phyloP scores from a whole-genome alignment of 2,113 vertebrate species.

The Hiodon alosoides region DNA sequence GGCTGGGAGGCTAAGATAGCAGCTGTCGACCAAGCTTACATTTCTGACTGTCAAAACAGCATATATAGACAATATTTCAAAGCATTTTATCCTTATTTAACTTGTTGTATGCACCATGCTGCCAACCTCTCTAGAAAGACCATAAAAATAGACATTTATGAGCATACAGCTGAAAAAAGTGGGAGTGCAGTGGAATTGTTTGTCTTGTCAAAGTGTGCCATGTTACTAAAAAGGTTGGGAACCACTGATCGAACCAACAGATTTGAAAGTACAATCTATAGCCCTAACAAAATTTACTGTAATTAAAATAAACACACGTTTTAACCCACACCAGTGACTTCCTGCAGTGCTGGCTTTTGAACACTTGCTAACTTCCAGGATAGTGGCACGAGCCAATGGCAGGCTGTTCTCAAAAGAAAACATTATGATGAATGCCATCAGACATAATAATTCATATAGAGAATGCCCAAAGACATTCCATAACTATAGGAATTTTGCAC shows the following conservation, averaged over 20 bases:
- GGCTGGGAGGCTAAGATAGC: too few relatives aligned
- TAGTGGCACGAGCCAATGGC: constrained; percentile 11
- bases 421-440: constrained; percentile 34
- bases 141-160: too few relatives aligned
- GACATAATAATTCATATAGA: constrained; percentile 29
- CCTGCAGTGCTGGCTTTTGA: constrained; percentile 4
- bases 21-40: too few relatives aligned
- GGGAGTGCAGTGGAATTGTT: too few relatives aligned
- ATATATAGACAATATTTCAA: too few relatives aligned
- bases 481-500: constrained; percentile 12
- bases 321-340: constrained; percentile 23
- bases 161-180: too few relatives aligned
- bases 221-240: constrained; percentile 7
- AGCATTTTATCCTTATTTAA: too few relatives aligned
- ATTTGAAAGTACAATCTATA: constrained; percentile 55
- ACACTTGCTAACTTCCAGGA: constrained; percentile 21
- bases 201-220: not conserved
- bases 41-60: too few relatives aligned
- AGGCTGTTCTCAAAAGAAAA: constrained; percentile 9
- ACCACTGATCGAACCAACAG: constrained; percentile 49
- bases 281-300: constrained; percentile 47
- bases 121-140: too few relatives aligned
- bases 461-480: constrained; percentile 21
- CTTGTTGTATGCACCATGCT: too few relatives aligned
- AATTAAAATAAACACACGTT: constrained; percentile 46